Conservation (phyloP, 2,113 vertebrate genomes). For the Miniopterus natalensis region DNA sequence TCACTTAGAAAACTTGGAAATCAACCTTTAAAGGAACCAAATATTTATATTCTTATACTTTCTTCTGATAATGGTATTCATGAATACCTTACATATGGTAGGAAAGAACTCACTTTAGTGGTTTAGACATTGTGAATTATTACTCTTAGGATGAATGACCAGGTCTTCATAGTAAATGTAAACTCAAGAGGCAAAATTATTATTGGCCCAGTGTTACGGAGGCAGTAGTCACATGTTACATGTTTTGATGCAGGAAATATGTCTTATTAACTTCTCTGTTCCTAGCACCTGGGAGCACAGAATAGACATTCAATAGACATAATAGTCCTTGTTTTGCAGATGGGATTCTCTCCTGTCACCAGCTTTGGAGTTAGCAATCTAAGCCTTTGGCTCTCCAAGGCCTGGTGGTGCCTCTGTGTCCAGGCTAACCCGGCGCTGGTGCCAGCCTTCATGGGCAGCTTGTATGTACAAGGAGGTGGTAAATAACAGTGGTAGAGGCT, state of each 20-base stretch:
- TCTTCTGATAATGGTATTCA: neutral
- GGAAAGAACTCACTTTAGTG: neutral
- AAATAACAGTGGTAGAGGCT: neutral
- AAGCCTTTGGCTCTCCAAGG: neutral
- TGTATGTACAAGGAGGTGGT: neutral
- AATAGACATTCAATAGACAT: neutral
- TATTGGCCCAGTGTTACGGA: neutral
- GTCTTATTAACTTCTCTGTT: slow-evolving; percentile 9
- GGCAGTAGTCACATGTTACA: neutral
- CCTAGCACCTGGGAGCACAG: neutral
- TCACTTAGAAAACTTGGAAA: slow-evolving; percentile 52
- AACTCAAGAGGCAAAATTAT: neutral
- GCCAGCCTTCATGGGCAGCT: neutral
- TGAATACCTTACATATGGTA: neutral
- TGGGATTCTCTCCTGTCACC: neutral
- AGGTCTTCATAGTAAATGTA: neutral
- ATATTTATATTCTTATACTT: neutral
- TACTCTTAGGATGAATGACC: neutral
- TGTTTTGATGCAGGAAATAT: neutral
- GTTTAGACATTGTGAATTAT: neutral
- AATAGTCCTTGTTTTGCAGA: neutral
- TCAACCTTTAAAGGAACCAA: neutral
- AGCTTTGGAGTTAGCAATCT: neutral
- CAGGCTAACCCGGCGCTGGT: neutral
- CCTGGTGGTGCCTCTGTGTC: neutral